Evolutionary conservation across 35 echinoderm and acorn worm genomes (phyloP).

Genomic region (Acanthaster planci): DNA sequence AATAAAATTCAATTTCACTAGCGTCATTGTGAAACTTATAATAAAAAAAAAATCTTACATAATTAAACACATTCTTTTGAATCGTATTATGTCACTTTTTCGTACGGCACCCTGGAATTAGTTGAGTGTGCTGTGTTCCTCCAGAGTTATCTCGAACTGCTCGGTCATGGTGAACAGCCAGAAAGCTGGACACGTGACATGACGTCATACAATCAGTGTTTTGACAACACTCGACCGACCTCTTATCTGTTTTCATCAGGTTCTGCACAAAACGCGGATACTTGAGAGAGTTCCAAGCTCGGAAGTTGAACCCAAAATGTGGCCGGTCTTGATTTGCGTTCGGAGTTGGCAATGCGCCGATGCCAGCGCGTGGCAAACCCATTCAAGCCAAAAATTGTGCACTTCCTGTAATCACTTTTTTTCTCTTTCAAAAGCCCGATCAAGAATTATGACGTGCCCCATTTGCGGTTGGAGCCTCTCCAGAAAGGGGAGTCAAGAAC

Average conservation of each 20-base stretch:
- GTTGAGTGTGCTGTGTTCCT: too few species aligned
- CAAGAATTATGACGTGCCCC: neutral
- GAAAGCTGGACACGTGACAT: too few species aligned
- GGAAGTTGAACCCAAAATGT: conserved; percentile 5
- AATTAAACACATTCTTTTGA: too few species aligned
- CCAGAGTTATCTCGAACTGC: too few species aligned
- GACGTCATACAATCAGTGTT: too few species aligned
- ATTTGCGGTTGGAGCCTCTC: neutral
- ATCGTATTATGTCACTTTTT: too few species aligned
- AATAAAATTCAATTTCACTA: too few species aligned
- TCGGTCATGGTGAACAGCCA: too few species aligned
- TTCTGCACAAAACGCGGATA: neutral
- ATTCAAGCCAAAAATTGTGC: neutral
- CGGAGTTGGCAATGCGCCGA: neutral
- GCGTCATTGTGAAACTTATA: too few species aligned
- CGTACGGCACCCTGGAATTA: too few species aligned
- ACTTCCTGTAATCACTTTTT: neutral
- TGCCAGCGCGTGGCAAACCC: neutral
- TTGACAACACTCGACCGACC: too few species aligned
- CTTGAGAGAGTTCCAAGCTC: conserved; percentile 10
- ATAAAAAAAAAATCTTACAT: too few species aligned
- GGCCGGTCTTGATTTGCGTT: neutral
- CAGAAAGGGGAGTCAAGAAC: neutral
- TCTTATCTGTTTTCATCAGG: neutral
- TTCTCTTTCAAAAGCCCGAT: neutral